Conservation (phyloP, 2,113 vertebrate genomes). For the Hydropotes inermis region DNA sequence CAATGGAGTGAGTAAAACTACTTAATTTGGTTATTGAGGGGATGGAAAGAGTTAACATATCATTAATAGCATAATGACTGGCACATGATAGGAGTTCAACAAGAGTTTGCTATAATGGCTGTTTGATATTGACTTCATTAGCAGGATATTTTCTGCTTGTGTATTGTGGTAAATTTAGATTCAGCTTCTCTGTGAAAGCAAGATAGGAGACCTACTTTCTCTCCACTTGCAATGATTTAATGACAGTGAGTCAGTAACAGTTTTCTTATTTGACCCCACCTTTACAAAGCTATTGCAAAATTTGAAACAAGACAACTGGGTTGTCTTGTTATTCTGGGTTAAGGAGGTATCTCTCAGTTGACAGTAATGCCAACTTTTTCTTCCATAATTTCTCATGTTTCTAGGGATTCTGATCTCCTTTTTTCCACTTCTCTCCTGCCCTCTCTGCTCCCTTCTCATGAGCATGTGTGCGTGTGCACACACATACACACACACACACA, state of each 20-base stretch:
- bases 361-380: neutral
- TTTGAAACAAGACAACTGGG: neutral
- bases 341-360: neutral
- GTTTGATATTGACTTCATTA: neutral
- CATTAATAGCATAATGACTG: neutral
- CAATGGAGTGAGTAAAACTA: neutral
- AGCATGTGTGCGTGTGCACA: accelerated
- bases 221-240: neutral
- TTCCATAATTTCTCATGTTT: neutral
- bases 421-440: neutral
- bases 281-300: slow-evolving; percentile 10
- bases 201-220: neutral
- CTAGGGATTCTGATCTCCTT: neutral
- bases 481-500: neutral
- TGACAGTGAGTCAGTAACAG: neutral
- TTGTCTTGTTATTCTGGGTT: slow-evolving; percentile 2
- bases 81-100: neutral
- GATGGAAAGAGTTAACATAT: neutral
- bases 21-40: neutral
- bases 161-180: neutral
- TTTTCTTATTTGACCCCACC: neutral
- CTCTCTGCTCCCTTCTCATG: neutral
- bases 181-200: neutral
- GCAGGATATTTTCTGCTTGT: neutral
- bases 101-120: neutral